Conservation (phyloP, 1,140 invertebrate species). For the Wiebesia pumilae region DNA sequence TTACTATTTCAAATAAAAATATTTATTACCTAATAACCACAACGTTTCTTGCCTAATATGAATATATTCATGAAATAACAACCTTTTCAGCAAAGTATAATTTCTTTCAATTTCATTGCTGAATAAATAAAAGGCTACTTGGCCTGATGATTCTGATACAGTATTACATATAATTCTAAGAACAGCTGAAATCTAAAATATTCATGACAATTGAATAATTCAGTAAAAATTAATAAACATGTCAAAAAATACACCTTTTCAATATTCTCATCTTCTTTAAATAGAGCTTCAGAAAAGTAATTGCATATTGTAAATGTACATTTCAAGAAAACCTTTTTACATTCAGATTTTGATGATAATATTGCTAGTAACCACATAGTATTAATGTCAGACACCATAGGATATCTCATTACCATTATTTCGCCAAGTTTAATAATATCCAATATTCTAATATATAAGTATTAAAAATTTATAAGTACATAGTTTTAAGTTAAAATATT, state of each 20-base stretch:
- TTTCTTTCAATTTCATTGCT: constrained; percentile 59
- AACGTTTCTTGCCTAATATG: constrained; percentile 68
- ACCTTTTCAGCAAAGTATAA: constrained; percentile 57
- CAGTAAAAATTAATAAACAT: constrained; percentile 29
- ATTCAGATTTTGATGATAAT: constrained; percentile 63
- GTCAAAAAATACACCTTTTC: constrained; percentile 41
- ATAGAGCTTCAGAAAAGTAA: constrained; percentile 44
- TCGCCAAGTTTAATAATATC: constrained; percentile 59
- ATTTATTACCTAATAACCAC: constrained; percentile 67
- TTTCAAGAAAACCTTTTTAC: constrained; percentile 49
- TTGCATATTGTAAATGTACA: constrained; percentile 51
- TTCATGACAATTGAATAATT: constrained; percentile 6
- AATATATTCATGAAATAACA: constrained; percentile 62
- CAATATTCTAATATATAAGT: constrained; percentile 57
- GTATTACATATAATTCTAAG: constrained; percentile 67
- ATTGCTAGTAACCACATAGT: constrained; percentile 66
- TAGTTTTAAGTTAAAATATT: neutral
- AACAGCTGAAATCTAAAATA: constrained; percentile 62
- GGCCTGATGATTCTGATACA: constrained; percentile 58
- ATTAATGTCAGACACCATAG: constrained; percentile 54
- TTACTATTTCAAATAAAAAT: constrained; percentile 16
- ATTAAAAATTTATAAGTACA: neutral
- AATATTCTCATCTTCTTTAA: constrained; percentile 51
- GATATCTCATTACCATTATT: constrained; percentile 49
- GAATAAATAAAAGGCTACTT: constrained; percentile 59